phyloP scores from a whole-genome alignment of 2,113 vertebrate species.

The Colius striatus region DNA sequence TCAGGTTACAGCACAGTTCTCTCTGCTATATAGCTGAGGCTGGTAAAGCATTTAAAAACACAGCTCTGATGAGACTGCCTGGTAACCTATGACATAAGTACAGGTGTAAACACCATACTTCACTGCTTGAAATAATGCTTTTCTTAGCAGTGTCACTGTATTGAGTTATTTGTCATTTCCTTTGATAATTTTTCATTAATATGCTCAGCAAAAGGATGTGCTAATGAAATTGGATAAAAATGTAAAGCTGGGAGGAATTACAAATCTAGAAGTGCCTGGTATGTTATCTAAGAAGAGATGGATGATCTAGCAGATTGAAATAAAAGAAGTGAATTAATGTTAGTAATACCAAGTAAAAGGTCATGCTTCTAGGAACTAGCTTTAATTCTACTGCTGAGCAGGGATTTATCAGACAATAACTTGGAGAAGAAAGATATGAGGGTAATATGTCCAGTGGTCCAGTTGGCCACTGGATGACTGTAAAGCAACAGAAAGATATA shows the following conservation, averaged over 20 bases:
- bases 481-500: neutral
- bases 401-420: neutral
- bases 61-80: neutral
- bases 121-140: neutral
- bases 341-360: constrained; percentile 6
- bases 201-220: neutral
- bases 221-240: constrained; percentile 36
- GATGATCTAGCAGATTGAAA: neutral
- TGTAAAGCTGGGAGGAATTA: constrained; percentile 4
- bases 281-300: neutral
- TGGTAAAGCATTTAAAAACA: neutral
- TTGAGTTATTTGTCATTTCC: neutral
- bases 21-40: neutral
- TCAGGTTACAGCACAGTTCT: neutral
- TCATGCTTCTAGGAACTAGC: neutral
- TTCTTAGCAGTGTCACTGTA: neutral
- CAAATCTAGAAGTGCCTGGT: neutral
- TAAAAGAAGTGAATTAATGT: constrained; percentile 36
- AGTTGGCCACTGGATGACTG: neutral
- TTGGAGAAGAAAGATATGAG: neutral
- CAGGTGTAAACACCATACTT: neutral
- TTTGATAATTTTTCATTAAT: constrained; percentile 12
- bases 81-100: neutral
- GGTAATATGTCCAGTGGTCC: neutral
- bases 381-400: neutral